A percentile compares a stretch with the other conserved stretches of the same genome.
phyloP scores from a whole-genome alignment of 92 coral and sea anemone genomes.

The Galaxea fascicularis region DNA sequence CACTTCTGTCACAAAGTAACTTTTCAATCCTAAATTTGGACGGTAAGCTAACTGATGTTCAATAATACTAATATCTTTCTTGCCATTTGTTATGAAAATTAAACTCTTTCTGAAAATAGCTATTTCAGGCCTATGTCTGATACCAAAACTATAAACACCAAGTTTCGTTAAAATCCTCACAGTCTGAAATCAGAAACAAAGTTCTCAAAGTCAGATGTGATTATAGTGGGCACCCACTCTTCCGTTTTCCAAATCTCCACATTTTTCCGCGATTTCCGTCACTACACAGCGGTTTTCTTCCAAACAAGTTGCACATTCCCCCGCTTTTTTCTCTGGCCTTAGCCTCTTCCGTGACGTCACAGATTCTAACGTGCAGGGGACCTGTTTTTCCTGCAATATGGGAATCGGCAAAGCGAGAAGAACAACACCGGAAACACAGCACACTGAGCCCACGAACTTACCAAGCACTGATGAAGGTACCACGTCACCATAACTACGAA shows the following conservation, averaged over 20 bases:
- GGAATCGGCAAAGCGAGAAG: slow-evolving; percentile 94
- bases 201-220: neutral
- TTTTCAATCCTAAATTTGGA: neutral
- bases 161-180: too few relatives aligned
- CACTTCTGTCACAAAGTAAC: neutral
- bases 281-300: slow-evolving; percentile 17
- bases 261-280: neutral
- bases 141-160: neutral
- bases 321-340: slow-evolving; percentile 34
- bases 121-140: too few relatives aligned
- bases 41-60: neutral
- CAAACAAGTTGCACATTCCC: slow-evolving; percentile 19
- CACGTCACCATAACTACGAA: slow-evolving; percentile 87
- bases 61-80: neutral
- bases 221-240: neutral
- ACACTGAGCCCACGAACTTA: slow-evolving; percentile 87
- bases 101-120: slow-evolving; percentile 6
- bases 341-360: slow-evolving; percentile 82
- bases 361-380: slow-evolving; percentile 87
- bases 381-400: slow-evolving; percentile 95
- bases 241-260: slow-evolving; percentile 18
- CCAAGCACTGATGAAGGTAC: slow-evolving; percentile 91
- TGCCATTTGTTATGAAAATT: neutral
- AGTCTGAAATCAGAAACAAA: too few relatives aligned
- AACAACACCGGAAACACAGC: slow-evolving; percentile 96